Base-by-base conservation (phyloP, 1,140 invertebrate genomes). In the Heterodera carotae region DNA sequence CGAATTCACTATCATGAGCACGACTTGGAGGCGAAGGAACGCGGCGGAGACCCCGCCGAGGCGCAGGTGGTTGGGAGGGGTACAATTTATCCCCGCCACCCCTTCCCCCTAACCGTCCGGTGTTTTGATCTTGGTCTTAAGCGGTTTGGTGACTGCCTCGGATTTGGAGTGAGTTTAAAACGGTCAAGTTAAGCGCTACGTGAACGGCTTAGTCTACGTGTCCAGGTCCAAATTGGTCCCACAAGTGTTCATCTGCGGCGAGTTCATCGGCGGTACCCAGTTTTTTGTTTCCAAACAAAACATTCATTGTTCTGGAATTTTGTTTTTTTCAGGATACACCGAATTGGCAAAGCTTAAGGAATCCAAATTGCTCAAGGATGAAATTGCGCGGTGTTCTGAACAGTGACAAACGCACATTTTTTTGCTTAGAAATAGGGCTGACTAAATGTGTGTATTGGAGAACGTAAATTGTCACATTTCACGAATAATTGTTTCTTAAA, bases 201-300 rank as follows among this genome's bases (percentile, higher is more conserved):
- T 83, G 5, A 83, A 80, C 56, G 81, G 80, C 6, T 62, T 83
- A 7, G 73, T 83, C 53, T 76, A 82, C 53, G 53, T 80, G 27
- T 84, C 82, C 33, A 75, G 75, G 64, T 53, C 73, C 43, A 76
- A 34, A 18, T 71, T 77, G 22, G 84, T 83, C 6, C 82, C 82
- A 25, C 82, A 83, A 71, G 82, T 83, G 27, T 83, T 83, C 62
- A 84, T 83, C 75, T 83, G 82, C 48, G 74, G 74, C 25, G 64
- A 83, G 25, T 83, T 83, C 56, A 81, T 83, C 59, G 82, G 82
- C 34, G 82, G 81, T 82, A 25, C 15, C 15, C 39, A 4, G 22
- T n/a, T 43, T 25, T 5, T 83, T 22, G 22, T 12, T 5, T 1
- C 4, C 12, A 56, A 12, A 59, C 12, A 29, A 34, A 59, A 12